phyloP scores from a whole-genome alignment of 2,888 invertebrate species.

The Aricia artaxerxes region DNA sequence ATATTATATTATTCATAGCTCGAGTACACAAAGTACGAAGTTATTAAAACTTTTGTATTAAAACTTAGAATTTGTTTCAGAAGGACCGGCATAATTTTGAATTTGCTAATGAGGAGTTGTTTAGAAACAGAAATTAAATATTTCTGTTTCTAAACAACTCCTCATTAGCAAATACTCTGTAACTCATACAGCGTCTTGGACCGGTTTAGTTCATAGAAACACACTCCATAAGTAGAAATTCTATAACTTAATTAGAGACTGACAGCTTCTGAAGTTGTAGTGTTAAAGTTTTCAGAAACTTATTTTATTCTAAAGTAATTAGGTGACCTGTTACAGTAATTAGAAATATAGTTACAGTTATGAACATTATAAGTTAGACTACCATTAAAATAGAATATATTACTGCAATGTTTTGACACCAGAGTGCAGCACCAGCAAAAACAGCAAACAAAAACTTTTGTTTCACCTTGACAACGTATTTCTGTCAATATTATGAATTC shows the following conservation, averaged over 20 bases:
- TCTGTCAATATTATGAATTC: too few relatives aligned
- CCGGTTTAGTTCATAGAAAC: not conserved
- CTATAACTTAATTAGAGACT: not conserved
- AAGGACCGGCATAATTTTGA: slow-evolving; percentile 22
- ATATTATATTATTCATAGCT: slow-evolving; percentile 19
- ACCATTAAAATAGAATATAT: too few relatives aligned
- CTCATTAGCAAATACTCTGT: not conserved
- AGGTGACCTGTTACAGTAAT: not conserved
- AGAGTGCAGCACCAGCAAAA: too few relatives aligned
- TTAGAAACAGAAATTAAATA: slow-evolving; percentile 8
- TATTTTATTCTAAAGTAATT: not conserved
- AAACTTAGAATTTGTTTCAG: slow-evolving; percentile 7
- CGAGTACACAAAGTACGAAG: slow-evolving; percentile 19
- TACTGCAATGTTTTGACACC: too few relatives aligned
- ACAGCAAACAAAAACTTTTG: too few relatives aligned
- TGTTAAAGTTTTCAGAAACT: not conserved
- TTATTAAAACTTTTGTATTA: slow-evolving; percentile 18
- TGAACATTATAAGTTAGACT: too few relatives aligned
- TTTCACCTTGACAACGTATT: too few relatives aligned
- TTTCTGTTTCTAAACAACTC: not conserved
- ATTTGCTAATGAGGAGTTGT: not conserved
- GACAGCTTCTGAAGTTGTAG: not conserved
- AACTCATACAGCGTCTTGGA: not conserved
- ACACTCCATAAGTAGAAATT: not conserved
- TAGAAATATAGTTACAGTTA: not conserved